These are phyloP conservation scores for Melipona beecheii DNA, from an alignment of 2,888 invertebrate genomes.

Conservation along the genomic window DNA sequence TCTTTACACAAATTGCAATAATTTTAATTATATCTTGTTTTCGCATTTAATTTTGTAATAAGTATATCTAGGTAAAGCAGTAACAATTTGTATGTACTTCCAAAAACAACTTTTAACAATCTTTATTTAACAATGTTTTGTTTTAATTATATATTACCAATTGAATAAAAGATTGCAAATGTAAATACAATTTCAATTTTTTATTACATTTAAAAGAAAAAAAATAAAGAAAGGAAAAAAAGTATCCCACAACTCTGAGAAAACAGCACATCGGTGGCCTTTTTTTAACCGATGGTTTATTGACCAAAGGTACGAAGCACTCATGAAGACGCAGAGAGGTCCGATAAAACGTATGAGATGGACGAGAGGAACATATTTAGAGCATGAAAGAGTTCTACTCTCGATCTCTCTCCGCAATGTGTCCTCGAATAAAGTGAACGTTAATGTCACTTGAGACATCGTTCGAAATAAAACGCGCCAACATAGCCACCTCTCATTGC, in stretches of 20 bases:
- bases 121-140: not conserved
- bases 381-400: constrained; percentile 41
- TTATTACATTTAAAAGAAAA: constrained; percentile 13
- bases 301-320: constrained; percentile 79
- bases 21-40: constrained; percentile 15
- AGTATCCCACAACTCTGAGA: constrained; percentile 56
- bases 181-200: constrained; percentile 36
- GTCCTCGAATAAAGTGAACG: constrained; percentile 70
- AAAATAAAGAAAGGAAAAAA: constrained; percentile 11
- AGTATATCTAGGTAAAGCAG: constrained; percentile 15
- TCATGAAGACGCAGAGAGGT: constrained; percentile 80
- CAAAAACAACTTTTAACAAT: constrained; percentile 12
- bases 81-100: constrained; percentile 24
- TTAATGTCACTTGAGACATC: constrained; percentile 94
- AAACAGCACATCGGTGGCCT: constrained; percentile 51
- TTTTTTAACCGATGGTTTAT: constrained; percentile 58
- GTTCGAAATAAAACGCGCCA: constrained; percentile 96
- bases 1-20: not conserved
- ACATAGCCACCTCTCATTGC: constrained; percentile 98
- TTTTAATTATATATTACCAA: constrained; percentile 4
- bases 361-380: constrained; percentile 74
- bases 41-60: constrained; percentile 6
- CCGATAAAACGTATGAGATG: constrained; percentile 79
- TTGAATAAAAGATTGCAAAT: constrained; percentile 43
- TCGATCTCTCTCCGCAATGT: constrained; percentile 43